Evolutionary conservation across 2,113 vertebrate genomes (phyloP), one percentile per base, ranked within the genome.

Genomic region (Macrotus californicus): DNA sequence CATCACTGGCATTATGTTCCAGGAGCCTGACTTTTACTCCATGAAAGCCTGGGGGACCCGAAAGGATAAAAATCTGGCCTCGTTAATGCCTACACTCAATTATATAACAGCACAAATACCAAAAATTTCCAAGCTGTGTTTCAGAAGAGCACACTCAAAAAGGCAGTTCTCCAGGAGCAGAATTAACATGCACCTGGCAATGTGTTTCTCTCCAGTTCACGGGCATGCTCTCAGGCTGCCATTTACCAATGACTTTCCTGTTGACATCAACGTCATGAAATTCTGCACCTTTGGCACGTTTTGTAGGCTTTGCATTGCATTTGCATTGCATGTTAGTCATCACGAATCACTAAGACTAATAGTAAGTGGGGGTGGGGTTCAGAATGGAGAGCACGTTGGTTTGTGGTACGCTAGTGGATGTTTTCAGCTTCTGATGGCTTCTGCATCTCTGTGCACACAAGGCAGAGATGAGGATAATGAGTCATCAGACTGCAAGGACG

Each of bases 1-100:
- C 94, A 50, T 81, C 69, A 81, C 50, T 36, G 22, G 24, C 34
- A 76, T 69, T 56, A 21, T 56, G 29, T 87, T 76, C 43, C 29
- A 54, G 46, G 50, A 91, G 43, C 13, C 73, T 54, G 86, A 50
- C 70, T 88, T 14, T 72, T 41, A 85, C 48, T 88, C 67, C 77
- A 18, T 6, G 22, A 89, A 94, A 94, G 59, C 7, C 15, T 26
- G 83, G 18, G 34, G 14, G 52, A 61, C 31, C 29, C 15, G 1
- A 39, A 29, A 89, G 12, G 67, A 91, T 82, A 67, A 94, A 89
- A 96, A 89, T 59, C 89, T 91, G 50, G 22, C 24, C 59, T 81
- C 36, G 22, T 64, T 66, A 56, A 70, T 67, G 66, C 34, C 13
- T 46, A 64, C 14, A 46, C 19, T 64, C 46, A 79, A 46, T 67